These are phyloP conservation scores for Diabrotica undecimpunctata DNA, from an alignment of 1,140 invertebrate genomes.

Conservation along the genomic window DNA sequence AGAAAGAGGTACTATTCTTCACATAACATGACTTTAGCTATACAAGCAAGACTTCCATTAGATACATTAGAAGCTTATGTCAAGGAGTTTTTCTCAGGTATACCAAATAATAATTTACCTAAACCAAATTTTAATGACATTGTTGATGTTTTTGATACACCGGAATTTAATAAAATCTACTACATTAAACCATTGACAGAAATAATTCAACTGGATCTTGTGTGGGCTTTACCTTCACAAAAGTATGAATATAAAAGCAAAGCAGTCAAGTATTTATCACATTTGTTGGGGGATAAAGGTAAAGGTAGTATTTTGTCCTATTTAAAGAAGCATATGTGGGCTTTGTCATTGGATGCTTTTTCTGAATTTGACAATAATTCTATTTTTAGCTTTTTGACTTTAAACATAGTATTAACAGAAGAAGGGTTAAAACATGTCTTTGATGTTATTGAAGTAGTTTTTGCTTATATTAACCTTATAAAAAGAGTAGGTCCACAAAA, in stretches of 20 bases:
- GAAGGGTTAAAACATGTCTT: slow-evolving; percentile 57
- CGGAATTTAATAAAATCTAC: slow-evolving; percentile 46
- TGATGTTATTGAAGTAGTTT: slow-evolving; percentile 59
- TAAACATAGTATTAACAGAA: slow-evolving; percentile 74
- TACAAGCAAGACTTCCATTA: slow-evolving; percentile 77
- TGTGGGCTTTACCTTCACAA: slow-evolving; percentile 74
- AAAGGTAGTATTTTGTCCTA: slow-evolving; percentile 64
- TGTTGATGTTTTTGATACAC: slow-evolving; percentile 57
- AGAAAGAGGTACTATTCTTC: too few relatives aligned
- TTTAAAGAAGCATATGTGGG: slow-evolving; percentile 51
- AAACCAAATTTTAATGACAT: slow-evolving; percentile 57
- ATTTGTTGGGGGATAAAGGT: slow-evolving; percentile 84
- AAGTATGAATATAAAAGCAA: slow-evolving; percentile 69
- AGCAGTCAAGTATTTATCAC: slow-evolving; percentile 75
- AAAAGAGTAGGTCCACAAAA: slow-evolving; percentile 58
- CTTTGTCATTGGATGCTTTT: slow-evolving; percentile 53
- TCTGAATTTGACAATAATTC: slow-evolving; percentile 70
- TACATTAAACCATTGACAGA: slow-evolving; percentile 74
- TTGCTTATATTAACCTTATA: slow-evolving; percentile 72
- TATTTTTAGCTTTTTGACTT: slow-evolving; percentile 68
- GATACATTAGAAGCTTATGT: slow-evolving; percentile 55
- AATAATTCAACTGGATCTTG: slow-evolving; percentile 67
- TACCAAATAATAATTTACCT: slow-evolving; percentile 61
- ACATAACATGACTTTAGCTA: slow-evolving; percentile 79
- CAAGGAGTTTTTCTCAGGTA: slow-evolving; percentile 55